Conservation (phyloP, 2,797 vertebrate species). For the Phalloptychus januarius region DNA sequence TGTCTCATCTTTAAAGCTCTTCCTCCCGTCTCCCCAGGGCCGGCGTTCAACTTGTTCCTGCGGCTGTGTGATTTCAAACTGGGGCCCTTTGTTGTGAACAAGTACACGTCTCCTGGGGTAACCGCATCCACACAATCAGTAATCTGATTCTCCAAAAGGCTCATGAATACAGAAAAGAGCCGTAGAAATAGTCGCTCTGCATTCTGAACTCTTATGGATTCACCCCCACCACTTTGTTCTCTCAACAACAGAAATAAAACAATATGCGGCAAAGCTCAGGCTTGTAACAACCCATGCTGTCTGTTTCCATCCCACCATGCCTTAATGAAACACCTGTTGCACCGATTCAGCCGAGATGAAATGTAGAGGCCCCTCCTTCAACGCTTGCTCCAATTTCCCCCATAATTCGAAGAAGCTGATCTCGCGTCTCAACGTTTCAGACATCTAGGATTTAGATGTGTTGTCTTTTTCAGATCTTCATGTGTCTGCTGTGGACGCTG, state of each 20-base stretch:
- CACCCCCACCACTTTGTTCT: constrained; percentile 32
- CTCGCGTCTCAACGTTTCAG: constrained; percentile 23
- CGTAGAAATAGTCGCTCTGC: constrained; percentile 44
- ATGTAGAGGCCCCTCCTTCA: constrained; percentile 40
- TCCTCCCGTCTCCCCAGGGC: constrained; percentile 73
- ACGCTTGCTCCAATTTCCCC: constrained; percentile 36
- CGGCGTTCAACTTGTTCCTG: constrained; percentile 88
- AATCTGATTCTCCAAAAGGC: constrained; percentile 52
- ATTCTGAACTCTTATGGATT: constrained; percentile 34
- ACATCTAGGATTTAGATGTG: constrained; percentile 10
- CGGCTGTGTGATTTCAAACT: constrained; percentile 86
- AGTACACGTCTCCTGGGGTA: constrained; percentile 85
- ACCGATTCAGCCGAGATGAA: constrained; percentile 42
- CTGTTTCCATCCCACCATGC: constrained; percentile 39
- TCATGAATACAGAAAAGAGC: constrained; percentile 55
- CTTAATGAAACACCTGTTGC: constrained; percentile 59
- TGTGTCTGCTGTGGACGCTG: constrained; percentile 85
- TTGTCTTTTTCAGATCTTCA: constrained; percentile 79
- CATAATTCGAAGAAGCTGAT: constrained; percentile 47
- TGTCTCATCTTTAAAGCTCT: constrained; percentile 50
- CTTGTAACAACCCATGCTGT: constrained; percentile 45
- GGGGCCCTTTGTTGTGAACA: constrained; percentile 87
- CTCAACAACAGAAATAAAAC: constrained; percentile 50
- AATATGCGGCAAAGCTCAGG: constrained; percentile 36
- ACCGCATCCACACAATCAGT: constrained; percentile 62